Conservation (phyloP, 1,140 invertebrate species). For the Bombyx mori region DNA sequence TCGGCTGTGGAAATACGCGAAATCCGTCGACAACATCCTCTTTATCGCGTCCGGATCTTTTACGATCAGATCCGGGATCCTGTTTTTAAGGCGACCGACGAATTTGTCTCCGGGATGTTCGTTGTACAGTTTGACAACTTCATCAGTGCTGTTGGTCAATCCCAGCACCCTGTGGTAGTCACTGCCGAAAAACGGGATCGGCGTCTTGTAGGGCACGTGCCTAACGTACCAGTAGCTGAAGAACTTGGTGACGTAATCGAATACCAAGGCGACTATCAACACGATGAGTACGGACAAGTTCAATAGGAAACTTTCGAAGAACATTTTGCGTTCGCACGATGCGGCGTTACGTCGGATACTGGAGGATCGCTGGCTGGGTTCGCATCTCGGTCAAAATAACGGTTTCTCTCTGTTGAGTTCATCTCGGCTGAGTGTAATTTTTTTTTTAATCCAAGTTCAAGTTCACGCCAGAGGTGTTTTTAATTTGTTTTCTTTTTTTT, state of each 20-base stretch:
- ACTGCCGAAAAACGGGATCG: slow-evolving; percentile 54
- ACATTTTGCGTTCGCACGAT: slow-evolving; percentile 51
- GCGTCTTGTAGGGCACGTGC: slow-evolving; percentile 46
- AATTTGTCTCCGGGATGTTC: slow-evolving; percentile 42
- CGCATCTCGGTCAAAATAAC: slow-evolving; percentile 53
- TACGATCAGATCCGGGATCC: slow-evolving; percentile 70
- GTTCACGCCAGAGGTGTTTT: too few species aligned
- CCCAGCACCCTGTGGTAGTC: slow-evolving; percentile 51
- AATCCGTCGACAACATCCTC: slow-evolving; percentile 71
- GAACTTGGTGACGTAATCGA: slow-evolving; percentile 62
- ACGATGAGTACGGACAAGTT: slow-evolving; percentile 38
- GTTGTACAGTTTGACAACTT: slow-evolving; percentile 44
- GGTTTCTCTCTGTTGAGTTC: slow-evolving; percentile 24
- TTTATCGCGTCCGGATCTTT: slow-evolving; percentile 72
- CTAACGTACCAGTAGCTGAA: slow-evolving; percentile 64
- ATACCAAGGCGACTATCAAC: slow-evolving; percentile 43
- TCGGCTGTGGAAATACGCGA: slow-evolving; percentile 67
- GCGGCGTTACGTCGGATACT: slow-evolving; percentile 34
- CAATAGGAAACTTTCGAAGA: slow-evolving; percentile 59
- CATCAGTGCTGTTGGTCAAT: slow-evolving; percentile 37
- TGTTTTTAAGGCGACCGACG: slow-evolving; percentile 64
- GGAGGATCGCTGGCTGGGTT: slow-evolving; percentile 20
- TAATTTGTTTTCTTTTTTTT: too few species aligned
- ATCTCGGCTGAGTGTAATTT: neutral
- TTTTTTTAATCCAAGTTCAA: too few species aligned